These are phyloP conservation scores for Trissolcus brochymenae DNA, from an alignment of 2,888 invertebrate species.

Conservation along the genomic window DNA sequence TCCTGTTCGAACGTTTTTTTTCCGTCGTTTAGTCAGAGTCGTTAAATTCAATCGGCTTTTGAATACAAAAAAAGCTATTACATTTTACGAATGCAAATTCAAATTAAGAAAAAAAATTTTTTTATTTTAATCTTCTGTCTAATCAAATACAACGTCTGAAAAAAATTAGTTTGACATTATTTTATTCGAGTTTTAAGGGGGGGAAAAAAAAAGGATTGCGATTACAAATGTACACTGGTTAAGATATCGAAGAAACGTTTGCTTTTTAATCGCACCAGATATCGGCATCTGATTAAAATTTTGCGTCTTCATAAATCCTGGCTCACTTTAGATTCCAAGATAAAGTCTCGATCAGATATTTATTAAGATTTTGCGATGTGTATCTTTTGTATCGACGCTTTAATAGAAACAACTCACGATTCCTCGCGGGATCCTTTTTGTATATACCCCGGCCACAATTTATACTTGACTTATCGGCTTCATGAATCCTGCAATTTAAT, in stretches of 20 bases:
- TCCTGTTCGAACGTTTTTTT: neutral
- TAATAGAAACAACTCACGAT: conserved; percentile 12
- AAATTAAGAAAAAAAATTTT: no score
- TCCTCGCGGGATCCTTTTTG: conserved; percentile 5
- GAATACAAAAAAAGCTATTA: neutral
- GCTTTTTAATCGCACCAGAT: conserved; percentile 24
- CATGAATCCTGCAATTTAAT: neutral
- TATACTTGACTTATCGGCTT: neutral
- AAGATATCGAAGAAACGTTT: conserved; percentile 25
- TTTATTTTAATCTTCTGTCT: no score
- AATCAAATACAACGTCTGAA: no score
- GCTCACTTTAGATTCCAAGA: conserved; percentile 19
- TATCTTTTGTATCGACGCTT: conserved; percentile 17
- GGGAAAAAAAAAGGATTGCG: neutral
- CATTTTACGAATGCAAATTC: no score
- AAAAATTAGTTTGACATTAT: neutral
- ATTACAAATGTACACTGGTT: conserved; percentile 1
- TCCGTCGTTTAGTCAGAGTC: conserved; percentile 15
- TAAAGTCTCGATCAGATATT: conserved; percentile 22
- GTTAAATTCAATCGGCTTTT: conserved; percentile 33
- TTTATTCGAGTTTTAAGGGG: neutral
- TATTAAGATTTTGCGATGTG: conserved; percentile 27
- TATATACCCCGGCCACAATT: conserved; percentile 2
- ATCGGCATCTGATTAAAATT: conserved; percentile 21
- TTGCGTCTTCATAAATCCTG: conserved; percentile 25